phyloP scores from a whole-genome alignment of 2,888 invertebrate genomes.

The Philonicus albiceps region DNA sequence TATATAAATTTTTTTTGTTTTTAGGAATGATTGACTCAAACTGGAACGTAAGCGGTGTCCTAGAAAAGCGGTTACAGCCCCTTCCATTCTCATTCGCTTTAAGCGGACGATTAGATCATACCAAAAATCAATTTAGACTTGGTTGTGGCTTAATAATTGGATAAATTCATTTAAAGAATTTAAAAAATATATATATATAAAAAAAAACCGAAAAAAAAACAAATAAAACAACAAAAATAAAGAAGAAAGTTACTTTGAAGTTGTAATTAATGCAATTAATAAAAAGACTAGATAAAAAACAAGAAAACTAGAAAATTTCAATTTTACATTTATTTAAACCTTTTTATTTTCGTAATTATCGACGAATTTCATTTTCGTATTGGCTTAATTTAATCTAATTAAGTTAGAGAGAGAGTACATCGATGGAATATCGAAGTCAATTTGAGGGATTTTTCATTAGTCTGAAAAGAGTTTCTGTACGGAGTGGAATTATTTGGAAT shows the following conservation, averaged over 20 bases:
- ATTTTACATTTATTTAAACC: not conserved
- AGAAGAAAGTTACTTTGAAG: not conserved
- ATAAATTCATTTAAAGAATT: slow-evolving; percentile 66
- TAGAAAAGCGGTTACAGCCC: slow-evolving; percentile 93
- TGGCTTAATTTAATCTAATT: not conserved
- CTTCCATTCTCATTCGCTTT: slow-evolving; percentile 93
- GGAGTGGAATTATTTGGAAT: not conserved
- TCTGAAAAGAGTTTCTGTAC: not conserved
- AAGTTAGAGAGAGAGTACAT: no score
- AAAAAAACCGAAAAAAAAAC: not conserved
- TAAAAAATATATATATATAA: no score
- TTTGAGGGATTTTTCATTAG: not conserved
- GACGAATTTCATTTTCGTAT: not conserved
- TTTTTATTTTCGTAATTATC: not conserved
- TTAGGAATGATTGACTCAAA: slow-evolving; percentile 90
- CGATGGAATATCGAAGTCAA: no score
- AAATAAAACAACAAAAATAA: not conserved
- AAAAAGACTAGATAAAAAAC: not conserved
- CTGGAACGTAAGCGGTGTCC: slow-evolving; percentile 90
- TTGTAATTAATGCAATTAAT: not conserved
- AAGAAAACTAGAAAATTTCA: not conserved
- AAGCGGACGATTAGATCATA: slow-evolving; percentile 91
- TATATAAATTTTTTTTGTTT: slow-evolving; percentile 51
- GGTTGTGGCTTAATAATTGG: slow-evolving; percentile 96
- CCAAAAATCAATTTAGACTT: slow-evolving; percentile 89